Evolutionary conservation across 2,888 invertebrate species (phyloP).

Genomic region (Orchesella flavescens): DNA sequence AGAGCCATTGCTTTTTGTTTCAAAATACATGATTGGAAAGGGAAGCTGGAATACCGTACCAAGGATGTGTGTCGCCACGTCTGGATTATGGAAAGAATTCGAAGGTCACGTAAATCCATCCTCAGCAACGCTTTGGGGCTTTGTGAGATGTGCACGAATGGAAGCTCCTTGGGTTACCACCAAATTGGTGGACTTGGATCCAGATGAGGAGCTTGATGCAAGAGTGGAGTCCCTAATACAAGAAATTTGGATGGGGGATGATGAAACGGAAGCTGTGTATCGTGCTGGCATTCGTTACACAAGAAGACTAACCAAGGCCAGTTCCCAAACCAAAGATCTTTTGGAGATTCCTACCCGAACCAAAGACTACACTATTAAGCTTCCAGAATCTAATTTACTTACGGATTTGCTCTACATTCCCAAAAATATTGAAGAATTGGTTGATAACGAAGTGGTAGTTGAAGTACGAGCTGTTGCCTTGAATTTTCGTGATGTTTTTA

Average conservation of each 20-base stretch:
- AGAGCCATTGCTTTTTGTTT: neutral
- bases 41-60: neutral
- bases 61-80: neutral
- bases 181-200: neutral
- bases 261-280: neutral
- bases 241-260: neutral
- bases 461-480: constrained; percentile 23
- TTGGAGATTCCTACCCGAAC: too few species aligned
- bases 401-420: neutral
- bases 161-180: neutral
- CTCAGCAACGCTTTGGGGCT: neutral
- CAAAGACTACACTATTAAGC: neutral
- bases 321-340: too few species aligned
- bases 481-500: constrained; percentile 41
- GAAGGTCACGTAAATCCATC: neutral
- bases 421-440: neutral
- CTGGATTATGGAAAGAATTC: neutral
- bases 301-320: neutral
- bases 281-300: neutral
- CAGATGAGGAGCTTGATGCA: too few species aligned
- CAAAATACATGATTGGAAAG: neutral
- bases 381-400: neutral
- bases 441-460: constrained; percentile 24
- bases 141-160: neutral
- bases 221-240: neutral